Base-by-base conservation (phyloP, 2,888 invertebrate genomes). In the Chrysolina haemoptera region DNA sequence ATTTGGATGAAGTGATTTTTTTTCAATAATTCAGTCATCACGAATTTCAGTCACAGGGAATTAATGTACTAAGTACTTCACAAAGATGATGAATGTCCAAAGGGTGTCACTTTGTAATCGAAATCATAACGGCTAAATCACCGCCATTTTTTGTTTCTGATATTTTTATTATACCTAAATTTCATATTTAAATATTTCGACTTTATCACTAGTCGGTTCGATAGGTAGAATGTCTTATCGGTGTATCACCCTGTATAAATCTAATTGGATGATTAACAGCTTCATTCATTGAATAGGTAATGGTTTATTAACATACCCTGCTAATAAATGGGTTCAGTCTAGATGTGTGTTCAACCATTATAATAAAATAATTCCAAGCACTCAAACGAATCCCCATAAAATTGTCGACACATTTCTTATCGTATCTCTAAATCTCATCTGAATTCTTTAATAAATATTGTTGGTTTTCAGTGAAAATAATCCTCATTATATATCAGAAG, bases 381-480 rank as follows among this genome's bases (percentile, higher is more conserved):
- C 48, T 62, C 72, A 62, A 77, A 76, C 78, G 72, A 62, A 78
- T 65, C 78, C 76, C 77, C 79, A 80, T 83, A 81, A 82, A 82
- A 82, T 79, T 80, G 81, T 82, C 79, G 78, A 79, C 79, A 78
- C 81, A 79, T 79, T 78, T 76, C 72, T 78, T 78, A 83, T 83
- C 82, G 76, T 77, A 82, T 82, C 83, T 76, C 20, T 63, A 69
- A 78, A 83, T 83, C 83, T 82, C 73, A 82, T 82, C 82, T 74
- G 79, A 71, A 81, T 81, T 81, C 81, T 81, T 83, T 81, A 74
- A 81, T 80, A 79, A 78, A 78, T 79, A 70, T 71, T 76, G 76
- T 77, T 75, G 77, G 78, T 77, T 79, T 78, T 76, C 69, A 69
- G 68, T 68, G 75, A 76, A 72, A 78, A 76, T 77, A 80, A 78